A percentile compares a stretch with the other conserved stretches of the same genome.
Evolutionary conservation across 2,113 vertebrate genomes (phyloP).

Genomic region (Protobothrops mucrosquamatus): DNA sequence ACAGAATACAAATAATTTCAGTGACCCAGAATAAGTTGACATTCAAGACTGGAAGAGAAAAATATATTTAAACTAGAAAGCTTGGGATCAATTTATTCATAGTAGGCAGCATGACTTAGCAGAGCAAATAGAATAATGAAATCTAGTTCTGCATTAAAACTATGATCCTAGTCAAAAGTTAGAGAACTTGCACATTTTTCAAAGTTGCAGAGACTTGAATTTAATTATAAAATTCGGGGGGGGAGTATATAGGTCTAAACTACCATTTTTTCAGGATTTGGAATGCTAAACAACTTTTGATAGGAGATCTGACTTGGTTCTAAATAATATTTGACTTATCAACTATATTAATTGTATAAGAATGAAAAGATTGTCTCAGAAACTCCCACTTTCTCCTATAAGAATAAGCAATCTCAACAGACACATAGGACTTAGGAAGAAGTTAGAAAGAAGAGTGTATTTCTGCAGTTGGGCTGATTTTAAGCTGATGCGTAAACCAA

Average conservation of each 20-base stretch:
- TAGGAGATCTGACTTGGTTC: not conserved
- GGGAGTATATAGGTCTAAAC: not conserved
- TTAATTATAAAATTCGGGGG: not conserved
- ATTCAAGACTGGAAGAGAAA: not conserved
- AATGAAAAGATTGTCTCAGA: not conserved
- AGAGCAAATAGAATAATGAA: not conserved
- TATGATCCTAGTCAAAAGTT: not conserved
- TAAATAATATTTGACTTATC: not conserved
- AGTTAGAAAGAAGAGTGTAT: not conserved
- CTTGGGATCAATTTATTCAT: not conserved
- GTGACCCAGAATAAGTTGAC: not conserved
- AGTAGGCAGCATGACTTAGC: not conserved
- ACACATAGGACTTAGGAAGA: not conserved
- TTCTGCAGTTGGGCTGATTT: not conserved
- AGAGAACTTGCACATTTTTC: not conserved
- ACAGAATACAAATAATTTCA: not conserved
- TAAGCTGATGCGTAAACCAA: not conserved
- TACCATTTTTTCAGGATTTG: not conserved
- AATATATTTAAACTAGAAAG: not conserved
- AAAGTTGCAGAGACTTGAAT: not conserved
- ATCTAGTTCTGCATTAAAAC: not conserved
- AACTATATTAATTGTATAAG: not conserved
- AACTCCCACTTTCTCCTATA: not conserved
- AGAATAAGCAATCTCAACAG: not conserved
- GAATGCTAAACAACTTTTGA: not conserved